Base-by-base conservation (phyloP, 92 coral and sea anemone genomes). In the Umimayanthus kanabou region DNA sequence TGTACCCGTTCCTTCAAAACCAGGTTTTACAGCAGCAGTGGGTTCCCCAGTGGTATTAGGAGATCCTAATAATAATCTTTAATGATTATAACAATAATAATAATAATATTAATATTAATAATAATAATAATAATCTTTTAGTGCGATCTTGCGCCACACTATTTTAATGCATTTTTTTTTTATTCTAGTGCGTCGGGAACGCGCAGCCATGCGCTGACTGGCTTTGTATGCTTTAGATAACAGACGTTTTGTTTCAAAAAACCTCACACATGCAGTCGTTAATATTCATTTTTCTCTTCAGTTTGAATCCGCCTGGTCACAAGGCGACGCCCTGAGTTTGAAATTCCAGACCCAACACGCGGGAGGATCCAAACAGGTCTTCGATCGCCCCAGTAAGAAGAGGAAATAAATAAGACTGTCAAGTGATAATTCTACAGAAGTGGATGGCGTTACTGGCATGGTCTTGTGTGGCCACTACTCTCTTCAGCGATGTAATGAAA, bases 301-400 rank as follows among this genome's bases (percentile, higher is more conserved):
- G 98, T 93, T 91, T 87, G 98, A 95, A 37, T 88, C 98, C 20
- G 90, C 98, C 6, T 95, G 98, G 98, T 85, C 96, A 22, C 95
- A 91, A 80, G 96, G 93, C 20, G 94, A 95, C 91, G 89, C 98
- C 18, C 90, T 95, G 25, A 95, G 96, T 50, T 85, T 92, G 87
- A 95, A 95, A 81, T 95, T 95, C 92, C 94, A 95, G 80, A 91
- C 93, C 45, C 84, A 90, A n/a, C 96, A 94, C 50, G 94, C 98
- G 2, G 98, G 98, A 57, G 98, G 98, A 80, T 91, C 96, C 80
- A 95, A 92, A 65, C 98, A 95, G 47, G 67, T 84, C 0, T 95
- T 95, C 78, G 90, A 95, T 22, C 92, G 95, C 78, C 98, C 98
- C 67, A 94, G 92, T 73, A 95, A 95, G 88, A 92, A 92, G 82